Evolutionary conservation across 1,140 invertebrate species (phyloP).

Genomic region (Drosophila melanogaster): DNA sequence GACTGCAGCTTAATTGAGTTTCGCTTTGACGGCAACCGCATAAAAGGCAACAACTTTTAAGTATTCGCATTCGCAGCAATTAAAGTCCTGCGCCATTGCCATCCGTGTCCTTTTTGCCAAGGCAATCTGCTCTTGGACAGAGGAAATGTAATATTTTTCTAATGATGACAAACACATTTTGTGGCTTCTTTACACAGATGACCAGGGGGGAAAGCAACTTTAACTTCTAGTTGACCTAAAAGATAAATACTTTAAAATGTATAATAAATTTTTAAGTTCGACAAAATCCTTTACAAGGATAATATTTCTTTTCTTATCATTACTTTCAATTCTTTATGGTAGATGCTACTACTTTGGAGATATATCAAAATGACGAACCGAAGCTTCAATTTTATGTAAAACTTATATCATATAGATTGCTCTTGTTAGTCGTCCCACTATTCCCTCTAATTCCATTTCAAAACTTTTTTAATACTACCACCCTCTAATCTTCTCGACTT

Average conservation of each 20-base stretch:
- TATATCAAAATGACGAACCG: too few species aligned
- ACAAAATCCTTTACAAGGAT: too few species aligned
- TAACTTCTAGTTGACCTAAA: background rate
- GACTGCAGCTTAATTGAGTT: conserved; percentile 78
- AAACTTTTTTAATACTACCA: conserved; percentile 6
- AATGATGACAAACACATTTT: conserved; percentile 68
- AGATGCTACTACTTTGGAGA: too few species aligned
- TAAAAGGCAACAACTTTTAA: conserved; percentile 80
- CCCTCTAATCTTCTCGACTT: conserved; percentile 17
- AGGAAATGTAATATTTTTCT: conserved; percentile 76
- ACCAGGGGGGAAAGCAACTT: conserved; percentile 21
- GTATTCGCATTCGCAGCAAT: conserved; percentile 77
- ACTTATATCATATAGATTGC: too few species aligned
- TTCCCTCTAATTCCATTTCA: background rate
- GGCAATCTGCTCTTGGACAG: background rate
- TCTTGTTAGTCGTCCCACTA: too few species aligned
- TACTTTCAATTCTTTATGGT: too few species aligned
- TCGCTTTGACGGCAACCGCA: conserved; percentile 82
- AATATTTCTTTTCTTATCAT: too few species aligned
- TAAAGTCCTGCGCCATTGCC: conserved; percentile 52
- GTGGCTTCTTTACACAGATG: conserved; percentile 61
- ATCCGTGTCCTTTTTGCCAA: conserved; percentile 2
- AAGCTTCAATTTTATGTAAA: too few species aligned
- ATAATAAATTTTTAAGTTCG: too few species aligned
- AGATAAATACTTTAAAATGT: too few species aligned